Percentiles rank a stretch among this genome's conserved stretches.
phyloP scores from a whole-genome alignment of 2,797 vertebrate genomes.

The Danio albolineatus region DNA sequence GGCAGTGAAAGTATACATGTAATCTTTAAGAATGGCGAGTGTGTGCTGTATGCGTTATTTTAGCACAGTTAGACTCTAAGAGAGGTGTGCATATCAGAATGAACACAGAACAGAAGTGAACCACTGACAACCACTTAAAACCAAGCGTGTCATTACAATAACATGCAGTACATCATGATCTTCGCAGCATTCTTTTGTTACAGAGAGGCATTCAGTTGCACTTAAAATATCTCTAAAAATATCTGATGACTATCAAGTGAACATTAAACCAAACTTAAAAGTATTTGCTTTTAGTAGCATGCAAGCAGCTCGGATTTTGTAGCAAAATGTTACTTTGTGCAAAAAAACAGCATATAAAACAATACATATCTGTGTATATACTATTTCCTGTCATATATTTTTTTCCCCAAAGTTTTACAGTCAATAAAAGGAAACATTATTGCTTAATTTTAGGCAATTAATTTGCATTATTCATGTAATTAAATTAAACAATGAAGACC shows the following conservation, averaged over 20 bases:
- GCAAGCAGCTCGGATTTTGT: neutral
- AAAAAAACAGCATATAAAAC: neutral
- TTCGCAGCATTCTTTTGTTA: slow-evolving; percentile 14
- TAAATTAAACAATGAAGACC: neutral
- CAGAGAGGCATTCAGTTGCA: neutral
- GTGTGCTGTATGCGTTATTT: slow-evolving; percentile 14
- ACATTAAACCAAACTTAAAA: slow-evolving; percentile 13
- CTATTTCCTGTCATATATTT: neutral
- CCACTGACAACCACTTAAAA: slow-evolving; percentile 60
- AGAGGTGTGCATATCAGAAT: slow-evolving; percentile 61
- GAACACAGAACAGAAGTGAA: slow-evolving; percentile 62
- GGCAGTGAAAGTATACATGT: neutral
- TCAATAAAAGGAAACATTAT: neutral
- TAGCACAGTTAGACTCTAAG: slow-evolving; percentile 33
- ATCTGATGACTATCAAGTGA: slow-evolving; percentile 6
- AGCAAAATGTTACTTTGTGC: neutral
- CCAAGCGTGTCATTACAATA: slow-evolving; percentile 44
- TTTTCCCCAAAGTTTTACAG: neutral
- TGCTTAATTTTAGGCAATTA: neutral
- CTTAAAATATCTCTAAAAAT: slow-evolving; percentile 4
- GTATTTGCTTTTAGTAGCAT: neutral
- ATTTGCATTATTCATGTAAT: neutral
- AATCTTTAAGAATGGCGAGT: slow-evolving; percentile 31
- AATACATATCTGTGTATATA: neutral
- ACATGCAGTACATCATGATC: slow-evolving; percentile 36